Conservation (phyloP, 2,113 vertebrate genomes). For the Erinaceus europaeus region DNA sequence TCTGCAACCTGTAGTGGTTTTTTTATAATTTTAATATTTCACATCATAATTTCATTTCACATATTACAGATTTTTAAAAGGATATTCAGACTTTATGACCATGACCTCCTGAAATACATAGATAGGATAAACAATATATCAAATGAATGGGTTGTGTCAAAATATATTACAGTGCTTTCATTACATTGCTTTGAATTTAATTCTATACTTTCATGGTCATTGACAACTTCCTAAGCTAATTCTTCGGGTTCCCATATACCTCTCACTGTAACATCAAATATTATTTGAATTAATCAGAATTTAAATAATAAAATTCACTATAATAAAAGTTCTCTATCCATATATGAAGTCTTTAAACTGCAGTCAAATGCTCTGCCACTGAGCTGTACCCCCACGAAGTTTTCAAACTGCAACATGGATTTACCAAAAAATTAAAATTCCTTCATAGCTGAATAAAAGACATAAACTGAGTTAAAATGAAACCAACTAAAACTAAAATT, state of each 20-base stretch:
- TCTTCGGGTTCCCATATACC: slow-evolving; percentile 32
- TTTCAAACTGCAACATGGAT: background rate
- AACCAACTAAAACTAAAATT: background rate
- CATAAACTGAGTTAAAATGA: background rate
- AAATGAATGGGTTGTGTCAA: slow-evolving; percentile 55
- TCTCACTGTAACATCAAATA: slow-evolving; percentile 22
- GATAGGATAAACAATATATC: slow-evolving; percentile 60
- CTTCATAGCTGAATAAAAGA: slow-evolving; percentile 30
- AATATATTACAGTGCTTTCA: slow-evolving; percentile 46
- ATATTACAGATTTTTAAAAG: slow-evolving; percentile 59
- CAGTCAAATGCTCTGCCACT: no score
- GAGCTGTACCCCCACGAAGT: slow-evolving; percentile 11
- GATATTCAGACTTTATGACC: slow-evolving; percentile 57
- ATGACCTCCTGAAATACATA: slow-evolving; percentile 42
- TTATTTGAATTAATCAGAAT: slow-evolving; percentile 51
- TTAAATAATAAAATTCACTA: slow-evolving; percentile 53
- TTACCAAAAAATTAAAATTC: slow-evolving; percentile 40
- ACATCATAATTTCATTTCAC: slow-evolving; percentile 52
- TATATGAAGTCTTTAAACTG: no score
- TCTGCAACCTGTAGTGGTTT: slow-evolving; percentile 6
- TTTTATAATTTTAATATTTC: slow-evolving; percentile 49
- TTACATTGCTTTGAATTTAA: slow-evolving; percentile 44
- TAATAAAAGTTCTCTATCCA: slow-evolving; percentile 17
- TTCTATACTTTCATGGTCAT: background rate
- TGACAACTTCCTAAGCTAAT: slow-evolving; percentile 42